Conservation (phyloP, 35 echinoderm and acorn worm species). For the Hemicentrotus pulcherrimus region DNA sequence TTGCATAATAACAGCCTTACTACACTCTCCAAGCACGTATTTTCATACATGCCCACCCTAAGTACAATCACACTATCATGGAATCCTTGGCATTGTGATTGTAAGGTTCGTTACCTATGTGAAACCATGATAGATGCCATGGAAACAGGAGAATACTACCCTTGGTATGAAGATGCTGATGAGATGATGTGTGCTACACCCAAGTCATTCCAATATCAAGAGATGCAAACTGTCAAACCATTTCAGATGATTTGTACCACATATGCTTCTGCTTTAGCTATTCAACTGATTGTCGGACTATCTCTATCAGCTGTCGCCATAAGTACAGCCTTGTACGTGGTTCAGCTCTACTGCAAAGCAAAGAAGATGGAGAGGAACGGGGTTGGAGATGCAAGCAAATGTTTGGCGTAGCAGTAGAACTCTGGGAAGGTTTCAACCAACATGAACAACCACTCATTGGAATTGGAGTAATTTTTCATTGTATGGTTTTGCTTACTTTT, state of each 20-base stretch:
- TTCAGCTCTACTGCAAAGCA: conserved; percentile 82
- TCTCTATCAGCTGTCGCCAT: conserved; percentile 69
- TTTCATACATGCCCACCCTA: conserved; percentile 28
- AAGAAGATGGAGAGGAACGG: conserved; percentile 78
- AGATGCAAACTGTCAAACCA: conserved; percentile 31
- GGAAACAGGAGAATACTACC: not conserved
- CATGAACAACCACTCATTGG: too few relatives aligned
- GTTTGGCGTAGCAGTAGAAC: conserved; percentile 42
- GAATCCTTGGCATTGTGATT: conserved; percentile 85
- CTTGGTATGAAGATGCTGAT: not conserved
- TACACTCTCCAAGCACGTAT: conserved; percentile 31
- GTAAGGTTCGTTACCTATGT: conserved; percentile 67
- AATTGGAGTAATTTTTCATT: too few relatives aligned
- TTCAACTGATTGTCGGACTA: conserved; percentile 81
- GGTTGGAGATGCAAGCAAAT: conserved; percentile 63
- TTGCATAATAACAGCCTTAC: conserved; percentile 57
- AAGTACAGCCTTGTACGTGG: conserved; percentile 71
- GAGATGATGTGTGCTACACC: conserved; percentile 51
- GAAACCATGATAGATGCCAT: not conserved
- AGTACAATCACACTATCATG: conserved; percentile 29
- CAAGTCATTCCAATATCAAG: not conserved
- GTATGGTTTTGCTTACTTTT: too few relatives aligned
- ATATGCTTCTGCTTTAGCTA: conserved; percentile 70
- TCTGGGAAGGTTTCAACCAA: too few relatives aligned
- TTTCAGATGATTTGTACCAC: conserved; percentile 74